Conservation (phyloP, 2,113 vertebrate species). For the Cinclus mexicanus region DNA sequence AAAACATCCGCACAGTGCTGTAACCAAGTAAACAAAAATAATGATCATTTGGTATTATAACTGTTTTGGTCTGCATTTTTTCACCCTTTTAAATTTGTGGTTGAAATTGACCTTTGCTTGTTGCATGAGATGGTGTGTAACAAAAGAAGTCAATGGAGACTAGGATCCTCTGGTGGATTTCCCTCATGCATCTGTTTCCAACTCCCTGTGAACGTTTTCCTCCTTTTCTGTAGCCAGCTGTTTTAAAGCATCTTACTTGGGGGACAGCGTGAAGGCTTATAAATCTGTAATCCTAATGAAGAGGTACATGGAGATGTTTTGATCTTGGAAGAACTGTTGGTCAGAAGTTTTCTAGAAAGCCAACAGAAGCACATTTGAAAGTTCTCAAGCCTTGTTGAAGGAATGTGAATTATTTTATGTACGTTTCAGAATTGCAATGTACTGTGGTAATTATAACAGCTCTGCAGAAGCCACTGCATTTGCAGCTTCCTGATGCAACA, state of each 20-base stretch:
- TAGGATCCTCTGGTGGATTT: not conserved
- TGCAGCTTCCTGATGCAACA: slow-evolving; percentile 67
- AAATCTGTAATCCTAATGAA: not conserved
- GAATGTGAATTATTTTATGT: slow-evolving; percentile 17
- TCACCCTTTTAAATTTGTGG: not conserved
- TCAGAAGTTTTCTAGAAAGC: slow-evolving; percentile 13
- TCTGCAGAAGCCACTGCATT: slow-evolving; percentile 43
- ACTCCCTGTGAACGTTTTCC: not conserved
- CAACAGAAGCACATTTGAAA: not conserved
- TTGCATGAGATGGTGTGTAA: not conserved
- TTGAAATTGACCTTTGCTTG: not conserved
- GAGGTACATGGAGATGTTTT: not conserved
- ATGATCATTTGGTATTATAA: not conserved
- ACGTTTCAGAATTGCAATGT: slow-evolving; percentile 4
- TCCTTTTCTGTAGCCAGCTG: not conserved
- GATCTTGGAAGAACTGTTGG: not conserved
- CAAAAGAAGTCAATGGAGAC: not conserved
- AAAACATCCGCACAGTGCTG: not conserved
- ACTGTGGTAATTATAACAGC: slow-evolving; percentile 44
- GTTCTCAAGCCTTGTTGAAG: not conserved
- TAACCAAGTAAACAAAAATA: slow-evolving; percentile 37
- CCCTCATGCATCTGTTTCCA: not conserved
- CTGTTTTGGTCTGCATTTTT: not conserved
- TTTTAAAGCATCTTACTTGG: not conserved
- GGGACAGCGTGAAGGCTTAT: not conserved